Evolutionary conservation across 2,113 vertebrate species (phyloP).

Genomic region (Nipponia nippon): DNA sequence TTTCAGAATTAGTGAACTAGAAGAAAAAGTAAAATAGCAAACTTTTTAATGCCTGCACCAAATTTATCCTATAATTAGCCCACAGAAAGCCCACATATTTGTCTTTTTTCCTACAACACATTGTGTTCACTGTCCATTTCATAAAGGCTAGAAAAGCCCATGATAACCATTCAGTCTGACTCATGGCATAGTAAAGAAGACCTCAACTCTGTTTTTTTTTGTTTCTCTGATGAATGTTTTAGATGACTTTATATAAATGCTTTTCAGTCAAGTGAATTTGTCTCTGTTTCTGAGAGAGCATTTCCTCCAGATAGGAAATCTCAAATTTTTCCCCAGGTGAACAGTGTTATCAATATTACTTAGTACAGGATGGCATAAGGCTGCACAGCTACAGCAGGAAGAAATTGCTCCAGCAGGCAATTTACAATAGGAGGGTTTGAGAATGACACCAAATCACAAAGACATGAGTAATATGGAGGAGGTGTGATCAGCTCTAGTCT

Average conservation of each 20-base stretch:
- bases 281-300: neutral
- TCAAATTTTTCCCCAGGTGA: neutral
- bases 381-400: neutral
- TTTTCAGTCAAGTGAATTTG: neutral
- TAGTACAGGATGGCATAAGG: neutral
- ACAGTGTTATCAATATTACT: neutral
- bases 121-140: neutral
- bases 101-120: neutral
- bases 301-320: neutral
- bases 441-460: slow-evolving; percentile 18
- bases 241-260: neutral
- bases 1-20: neutral
- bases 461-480: neutral
- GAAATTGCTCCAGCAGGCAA: neutral
- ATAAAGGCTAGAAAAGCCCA: neutral
- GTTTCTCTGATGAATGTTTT: neutral
- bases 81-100: neutral
- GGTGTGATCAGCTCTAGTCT: neutral
- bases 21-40: neutral
- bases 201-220: neutral
- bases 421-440: neutral
- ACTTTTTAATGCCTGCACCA: neutral
- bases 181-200: neutral
- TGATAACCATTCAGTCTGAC: neutral
- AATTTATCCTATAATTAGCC: neutral